phyloP scores from a whole-genome alignment of 1,140 invertebrate species.

The Sweltsa coloradensis region DNA sequence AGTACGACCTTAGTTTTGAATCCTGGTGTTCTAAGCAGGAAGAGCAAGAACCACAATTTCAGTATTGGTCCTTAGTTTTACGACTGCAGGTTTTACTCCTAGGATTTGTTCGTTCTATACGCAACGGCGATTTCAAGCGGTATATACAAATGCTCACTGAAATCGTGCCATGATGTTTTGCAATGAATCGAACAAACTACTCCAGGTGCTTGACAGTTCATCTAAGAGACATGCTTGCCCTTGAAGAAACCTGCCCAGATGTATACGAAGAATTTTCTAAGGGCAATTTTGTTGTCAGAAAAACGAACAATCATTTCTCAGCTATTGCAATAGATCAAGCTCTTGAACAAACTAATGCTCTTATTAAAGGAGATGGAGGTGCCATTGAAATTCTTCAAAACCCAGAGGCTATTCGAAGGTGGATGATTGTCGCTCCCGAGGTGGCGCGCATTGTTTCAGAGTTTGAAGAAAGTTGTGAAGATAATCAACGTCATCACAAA shows the following conservation, averaged over 20 bases:
- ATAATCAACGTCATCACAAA: too few species aligned
- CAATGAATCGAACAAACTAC: slow-evolving; percentile 10
- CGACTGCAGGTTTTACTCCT: too few species aligned
- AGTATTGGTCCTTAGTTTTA: too few species aligned
- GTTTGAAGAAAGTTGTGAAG: slow-evolving; percentile 1
- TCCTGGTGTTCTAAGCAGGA: too few species aligned
- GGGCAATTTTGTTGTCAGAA: slow-evolving; percentile 10
- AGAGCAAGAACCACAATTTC: too few species aligned
- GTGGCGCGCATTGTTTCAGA: not conserved
- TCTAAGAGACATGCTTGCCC: not conserved
- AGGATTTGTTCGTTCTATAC: too few species aligned
- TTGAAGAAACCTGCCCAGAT: not conserved
- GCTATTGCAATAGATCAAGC: slow-evolving; percentile 15
- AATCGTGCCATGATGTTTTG: slow-evolving; percentile 5
- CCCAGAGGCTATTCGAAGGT: slow-evolving; percentile 2
- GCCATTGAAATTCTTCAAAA: slow-evolving; percentile 8
- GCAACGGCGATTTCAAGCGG: not conserved
- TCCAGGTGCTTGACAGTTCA: not conserved
- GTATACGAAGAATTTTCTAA: not conserved
- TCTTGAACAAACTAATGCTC: slow-evolving; percentile 17
- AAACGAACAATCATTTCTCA: slow-evolving; percentile 13
- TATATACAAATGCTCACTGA: not conserved
- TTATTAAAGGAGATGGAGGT: slow-evolving; percentile 13
- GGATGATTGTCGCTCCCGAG: slow-evolving; percentile 10
- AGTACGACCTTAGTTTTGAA: too few species aligned